phyloP scores from a whole-genome alignment of 2,888 invertebrate species.

The Euplagia quadripunctaria region DNA sequence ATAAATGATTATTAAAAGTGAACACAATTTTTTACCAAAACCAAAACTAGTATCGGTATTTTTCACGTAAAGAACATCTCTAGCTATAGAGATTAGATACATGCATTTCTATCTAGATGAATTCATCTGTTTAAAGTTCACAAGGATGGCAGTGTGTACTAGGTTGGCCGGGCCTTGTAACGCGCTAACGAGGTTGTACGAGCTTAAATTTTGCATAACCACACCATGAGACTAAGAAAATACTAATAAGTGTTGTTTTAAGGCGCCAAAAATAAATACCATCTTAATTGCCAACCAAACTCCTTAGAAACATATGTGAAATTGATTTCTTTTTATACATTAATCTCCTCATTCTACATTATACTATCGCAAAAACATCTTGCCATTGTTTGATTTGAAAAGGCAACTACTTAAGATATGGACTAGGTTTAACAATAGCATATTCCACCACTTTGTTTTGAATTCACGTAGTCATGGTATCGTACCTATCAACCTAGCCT shows the following conservation, averaged over 20 bases:
- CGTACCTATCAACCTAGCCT: background rate
- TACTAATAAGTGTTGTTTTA: no score
- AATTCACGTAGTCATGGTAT: conserved; percentile 38
- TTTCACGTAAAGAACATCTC: no score
- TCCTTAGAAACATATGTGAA: no score
- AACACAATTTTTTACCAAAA: no score
- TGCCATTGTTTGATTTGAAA: conserved; percentile 19
- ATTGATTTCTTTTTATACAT: background rate
- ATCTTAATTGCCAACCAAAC: no score
- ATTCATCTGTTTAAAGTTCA: no score
- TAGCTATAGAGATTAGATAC: no score
- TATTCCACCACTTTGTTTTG: conserved; percentile 33
- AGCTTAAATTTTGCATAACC: background rate
- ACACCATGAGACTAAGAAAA: background rate
- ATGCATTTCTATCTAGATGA: no score
- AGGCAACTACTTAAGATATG: conserved; percentile 14
- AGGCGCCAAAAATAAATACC: no score
- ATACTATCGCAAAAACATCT: conserved; percentile 12
- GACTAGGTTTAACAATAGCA: conserved; percentile 27
- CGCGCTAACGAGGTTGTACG: background rate
- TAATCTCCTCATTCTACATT: conserved; percentile 15
- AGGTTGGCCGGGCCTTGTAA: background rate
- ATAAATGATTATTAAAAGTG: no score
- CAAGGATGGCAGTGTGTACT: no score
- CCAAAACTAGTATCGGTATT: no score